These are phyloP conservation scores for Myotis yumanensis DNA, from an alignment of 2,113 vertebrate species.

Conservation along the genomic window DNA sequence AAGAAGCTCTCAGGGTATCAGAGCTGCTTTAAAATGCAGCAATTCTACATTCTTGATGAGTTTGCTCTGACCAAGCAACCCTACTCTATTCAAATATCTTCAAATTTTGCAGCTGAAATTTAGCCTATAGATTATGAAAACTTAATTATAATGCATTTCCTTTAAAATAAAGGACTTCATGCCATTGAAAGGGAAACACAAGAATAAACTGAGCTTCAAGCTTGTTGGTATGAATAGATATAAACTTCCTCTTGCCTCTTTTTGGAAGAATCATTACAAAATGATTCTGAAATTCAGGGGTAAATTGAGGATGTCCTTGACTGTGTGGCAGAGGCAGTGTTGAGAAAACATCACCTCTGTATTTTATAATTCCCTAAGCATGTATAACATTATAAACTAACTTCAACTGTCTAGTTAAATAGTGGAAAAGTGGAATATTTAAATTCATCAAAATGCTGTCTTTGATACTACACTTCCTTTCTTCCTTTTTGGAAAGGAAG, in stretches of 20 bases:
- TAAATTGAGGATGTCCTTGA: background rate
- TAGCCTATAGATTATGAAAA: background rate
- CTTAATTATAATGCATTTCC: constrained; percentile 13
- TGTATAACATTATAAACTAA: background rate
- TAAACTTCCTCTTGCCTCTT: background rate
- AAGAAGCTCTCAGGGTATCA: constrained; percentile 55
- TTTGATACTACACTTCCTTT: background rate
- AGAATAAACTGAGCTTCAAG: background rate
- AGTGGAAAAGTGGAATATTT: background rate
- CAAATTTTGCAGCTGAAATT: constrained; percentile 25
- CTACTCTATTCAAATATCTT: constrained; percentile 2
- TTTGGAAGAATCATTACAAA: background rate
- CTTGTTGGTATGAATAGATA: background rate
- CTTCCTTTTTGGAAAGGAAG: background rate
- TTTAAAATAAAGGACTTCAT: constrained; percentile 32
- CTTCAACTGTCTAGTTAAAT: background rate
- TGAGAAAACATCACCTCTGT: background rate
- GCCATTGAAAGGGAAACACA: background rate
- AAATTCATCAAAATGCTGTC: background rate
- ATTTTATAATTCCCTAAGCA: background rate
- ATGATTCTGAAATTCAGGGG: background rate
- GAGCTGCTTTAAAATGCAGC: constrained; percentile 12
- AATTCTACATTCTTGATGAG: constrained; percentile 53
- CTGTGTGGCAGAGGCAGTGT: background rate
- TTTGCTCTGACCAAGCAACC: constrained; percentile 16